A percentile compares a stretch with the other conserved stretches of the same genome.
Evolutionary conservation across 1,140 invertebrate genomes (phyloP).

Genomic region (Drosophila pseudoobscura): DNA sequence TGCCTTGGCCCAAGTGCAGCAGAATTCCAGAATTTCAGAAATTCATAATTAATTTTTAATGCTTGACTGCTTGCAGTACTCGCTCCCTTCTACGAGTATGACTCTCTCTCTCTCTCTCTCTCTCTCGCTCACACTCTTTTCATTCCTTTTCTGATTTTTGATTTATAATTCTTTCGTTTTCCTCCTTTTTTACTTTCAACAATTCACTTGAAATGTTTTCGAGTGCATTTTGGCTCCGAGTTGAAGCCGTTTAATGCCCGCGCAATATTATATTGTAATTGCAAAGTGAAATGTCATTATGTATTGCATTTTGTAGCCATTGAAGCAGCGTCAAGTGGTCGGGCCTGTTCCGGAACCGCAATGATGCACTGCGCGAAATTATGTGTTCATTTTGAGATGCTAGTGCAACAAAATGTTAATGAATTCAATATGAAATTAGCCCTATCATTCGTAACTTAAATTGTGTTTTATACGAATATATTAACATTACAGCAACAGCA

Average conservation of each 20-base stretch:
- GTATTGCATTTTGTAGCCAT: slow-evolving; percentile 79
- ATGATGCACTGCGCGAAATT: slow-evolving; percentile 18
- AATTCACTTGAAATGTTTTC: slow-evolving; percentile 75
- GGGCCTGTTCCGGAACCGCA: slow-evolving; percentile 36
- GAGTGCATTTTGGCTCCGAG: slow-evolving; percentile 66
- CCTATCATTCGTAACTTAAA: not conserved
- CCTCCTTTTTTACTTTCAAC: slow-evolving; percentile 36
- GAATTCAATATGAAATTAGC: not conserved
- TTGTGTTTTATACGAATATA: too few relatives aligned
- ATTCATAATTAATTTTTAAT: slow-evolving; percentile 81
- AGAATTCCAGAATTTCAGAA: slow-evolving; percentile 24
- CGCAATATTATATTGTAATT: slow-evolving; percentile 77
- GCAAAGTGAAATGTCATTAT: slow-evolving; percentile 81
- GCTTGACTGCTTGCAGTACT: slow-evolving; percentile 65
- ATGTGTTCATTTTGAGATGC: too few relatives aligned
- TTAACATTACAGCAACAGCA: too few relatives aligned
- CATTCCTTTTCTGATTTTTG: slow-evolving; percentile 56
- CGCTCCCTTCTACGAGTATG: slow-evolving; percentile 4
- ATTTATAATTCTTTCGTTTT: slow-evolving; percentile 66
- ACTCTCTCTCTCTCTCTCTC: too few relatives aligned
- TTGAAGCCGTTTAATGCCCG: slow-evolving; percentile 78
- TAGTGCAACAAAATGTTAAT: too few relatives aligned
- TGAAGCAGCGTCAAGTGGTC: slow-evolving; percentile 77
- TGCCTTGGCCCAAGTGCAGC: slow-evolving; percentile 29
- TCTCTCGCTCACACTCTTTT: slow-evolving; percentile 1